A percentile compares a stretch with the other conserved stretches of the same genome.
Evolutionary conservation across 2,797 vertebrate genomes (phyloP).

Genomic region (Toxotes lorentzi): DNA sequence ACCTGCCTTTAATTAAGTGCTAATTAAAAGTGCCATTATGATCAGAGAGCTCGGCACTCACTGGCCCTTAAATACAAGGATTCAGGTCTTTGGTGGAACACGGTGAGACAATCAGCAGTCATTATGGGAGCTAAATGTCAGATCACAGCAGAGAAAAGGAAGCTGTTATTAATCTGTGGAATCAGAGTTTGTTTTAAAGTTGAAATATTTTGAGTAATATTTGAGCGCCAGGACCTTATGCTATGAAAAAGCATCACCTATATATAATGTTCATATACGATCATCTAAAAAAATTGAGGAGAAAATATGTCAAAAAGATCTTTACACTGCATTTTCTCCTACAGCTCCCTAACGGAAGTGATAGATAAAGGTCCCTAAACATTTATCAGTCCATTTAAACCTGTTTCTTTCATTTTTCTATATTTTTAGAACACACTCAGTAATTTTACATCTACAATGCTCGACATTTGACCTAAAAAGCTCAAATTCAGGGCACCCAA

Average conservation of each 20-base stretch:
- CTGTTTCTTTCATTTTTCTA: neutral
- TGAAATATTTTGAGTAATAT: slow-evolving; percentile 40
- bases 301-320: neutral
- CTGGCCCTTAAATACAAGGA: slow-evolving; percentile 61
- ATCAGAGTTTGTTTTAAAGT: slow-evolving; percentile 59
- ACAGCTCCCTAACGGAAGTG: neutral
- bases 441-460: neutral
- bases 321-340: neutral
- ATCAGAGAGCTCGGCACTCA: slow-evolving; percentile 70
- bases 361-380: neutral
- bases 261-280: neutral
- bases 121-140: slow-evolving; percentile 76
- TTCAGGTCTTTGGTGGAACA: slow-evolving; percentile 63
- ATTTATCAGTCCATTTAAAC: neutral
- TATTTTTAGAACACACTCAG: neutral
- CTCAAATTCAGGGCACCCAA: neutral
- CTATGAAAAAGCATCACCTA: slow-evolving; percentile 4
- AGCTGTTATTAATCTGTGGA: slow-evolving; percentile 52
- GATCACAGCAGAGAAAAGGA: slow-evolving; percentile 45
- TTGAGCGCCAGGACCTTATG: slow-evolving; percentile 10
- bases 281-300: neutral
- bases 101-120: slow-evolving; percentile 68
- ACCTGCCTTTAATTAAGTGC: slow-evolving; percentile 77
- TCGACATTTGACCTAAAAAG: neutral
- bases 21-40: slow-evolving; percentile 78